Base-by-base conservation (phyloP, 1,140 invertebrate genomes). In the Ditylenchus dipsaci region DNA sequence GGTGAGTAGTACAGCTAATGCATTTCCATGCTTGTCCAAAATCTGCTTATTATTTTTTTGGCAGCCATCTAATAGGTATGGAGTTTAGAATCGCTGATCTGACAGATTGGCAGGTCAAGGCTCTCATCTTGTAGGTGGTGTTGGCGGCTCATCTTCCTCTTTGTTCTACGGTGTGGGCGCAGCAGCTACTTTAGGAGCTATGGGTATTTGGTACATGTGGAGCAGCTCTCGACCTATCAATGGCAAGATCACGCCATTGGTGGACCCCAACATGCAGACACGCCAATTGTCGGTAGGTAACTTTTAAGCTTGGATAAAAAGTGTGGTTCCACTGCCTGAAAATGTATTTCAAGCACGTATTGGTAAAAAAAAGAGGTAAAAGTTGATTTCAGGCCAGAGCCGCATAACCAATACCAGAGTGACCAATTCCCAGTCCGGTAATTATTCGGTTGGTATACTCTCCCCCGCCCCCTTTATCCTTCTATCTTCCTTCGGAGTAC, bases 121-220 rank as follows among this genome's bases (percentile, higher is more conserved):
- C 26, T 30, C 68, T 7, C 65, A 29, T 13, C 11, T 38, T 3
- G 11, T 38, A 38, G 33, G 33, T 38, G 33, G 33, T 11, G 38
- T 9, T 43, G 56, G 19, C 19, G 33, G 29, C 7, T 17, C 38
- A 38, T 19, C 53, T 17, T 63, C 75, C 11, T 49, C 60, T 5
- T 9, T 67, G 19, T 27, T 71, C 59, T 77, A 77, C 47, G 43
- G 47, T 26, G 63, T 77, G 30, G 72, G 72, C 9, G 68, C 70
- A 26, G 72, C 72, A 30, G 73, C 73, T 9, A 69, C 73, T 3
- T 43, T 75, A 26, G 75, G 70, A 29, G 73, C 71, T 3, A 75
- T 75, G 73, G 75, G 73, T n/a, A 45, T 77, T 29, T 75, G 73
- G 73, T 53, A 17, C 3, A 29, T 75, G 45, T 74, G 63, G 72